Evolutionary conservation across 2,113 vertebrate genomes (phyloP).

Genomic region (Etheostoma spectabile): DNA sequence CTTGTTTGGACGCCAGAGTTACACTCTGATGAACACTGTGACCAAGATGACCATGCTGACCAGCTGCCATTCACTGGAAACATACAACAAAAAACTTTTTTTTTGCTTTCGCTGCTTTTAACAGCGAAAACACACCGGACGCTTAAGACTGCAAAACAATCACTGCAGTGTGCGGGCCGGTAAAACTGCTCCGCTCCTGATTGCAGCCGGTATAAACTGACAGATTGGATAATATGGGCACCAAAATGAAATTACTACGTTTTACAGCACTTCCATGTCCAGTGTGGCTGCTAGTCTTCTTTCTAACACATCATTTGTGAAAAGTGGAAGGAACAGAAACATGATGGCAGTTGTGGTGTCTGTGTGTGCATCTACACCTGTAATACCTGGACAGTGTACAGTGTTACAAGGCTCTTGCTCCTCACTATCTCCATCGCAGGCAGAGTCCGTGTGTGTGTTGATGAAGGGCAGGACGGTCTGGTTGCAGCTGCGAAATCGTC

Average conservation of each 20-base stretch:
- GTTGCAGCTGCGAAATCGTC: conserved; percentile 85
- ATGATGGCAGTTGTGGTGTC: neutral
- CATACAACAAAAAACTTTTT: neutral
- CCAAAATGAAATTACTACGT: too few species aligned
- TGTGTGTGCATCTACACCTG: neutral
- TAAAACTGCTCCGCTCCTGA: too few species aligned
- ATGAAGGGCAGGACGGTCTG: neutral
- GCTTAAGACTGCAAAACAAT: too few species aligned
- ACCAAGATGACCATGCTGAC: conserved; percentile 87
- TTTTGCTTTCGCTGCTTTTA: too few species aligned
- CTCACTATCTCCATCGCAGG: conserved; percentile 80
- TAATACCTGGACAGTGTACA: conserved; percentile 84
- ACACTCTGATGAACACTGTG: conserved; percentile 86
- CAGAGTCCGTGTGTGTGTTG: conserved; percentile 31
- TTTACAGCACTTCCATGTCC: too few species aligned
- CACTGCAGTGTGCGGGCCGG: too few species aligned
- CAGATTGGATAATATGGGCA: too few species aligned
- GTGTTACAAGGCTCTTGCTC: conserved; percentile 88
- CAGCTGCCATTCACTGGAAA: conserved; percentile 83
- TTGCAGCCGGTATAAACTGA: too few species aligned
- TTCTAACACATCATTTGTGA: neutral
- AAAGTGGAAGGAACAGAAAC: neutral
- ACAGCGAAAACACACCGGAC: too few species aligned
- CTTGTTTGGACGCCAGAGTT: conserved; percentile 87
- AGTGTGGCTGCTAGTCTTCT: neutral